phyloP scores from a whole-genome alignment of 1,140 invertebrate species.

The Nasonia longicornis region DNA sequence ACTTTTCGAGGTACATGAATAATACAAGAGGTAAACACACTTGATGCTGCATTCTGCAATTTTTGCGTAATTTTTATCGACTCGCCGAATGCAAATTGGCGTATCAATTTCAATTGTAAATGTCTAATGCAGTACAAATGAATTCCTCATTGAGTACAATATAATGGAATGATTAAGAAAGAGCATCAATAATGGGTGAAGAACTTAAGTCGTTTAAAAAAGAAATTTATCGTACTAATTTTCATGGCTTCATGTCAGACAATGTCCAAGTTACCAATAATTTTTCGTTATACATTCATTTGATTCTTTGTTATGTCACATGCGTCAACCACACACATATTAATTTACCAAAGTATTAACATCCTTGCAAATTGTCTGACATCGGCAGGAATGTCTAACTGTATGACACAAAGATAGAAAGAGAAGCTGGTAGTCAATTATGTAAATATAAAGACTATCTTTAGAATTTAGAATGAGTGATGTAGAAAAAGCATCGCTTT shows the following conservation, averaged over 20 bases:
- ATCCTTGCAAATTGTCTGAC: background rate
- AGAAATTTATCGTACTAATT: background rate
- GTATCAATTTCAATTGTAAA: background rate
- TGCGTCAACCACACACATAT: background rate
- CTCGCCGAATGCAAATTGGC: background rate
- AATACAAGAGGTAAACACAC: background rate
- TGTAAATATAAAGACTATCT: slow-evolving; percentile 55
- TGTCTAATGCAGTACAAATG: background rate
- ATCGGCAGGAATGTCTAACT: slow-evolving; percentile 2
- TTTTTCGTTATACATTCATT: background rate
- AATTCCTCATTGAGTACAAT: too few relatives aligned
- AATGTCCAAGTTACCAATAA: background rate
- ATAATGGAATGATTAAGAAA: background rate
- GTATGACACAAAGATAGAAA: slow-evolving; percentile 15
- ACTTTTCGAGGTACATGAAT: background rate
- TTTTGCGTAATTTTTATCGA: background rate
- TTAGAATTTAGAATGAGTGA: slow-evolving; percentile 4
- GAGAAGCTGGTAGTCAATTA: slow-evolving; percentile 56
- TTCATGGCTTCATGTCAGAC: background rate
- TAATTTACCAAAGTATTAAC: slow-evolving; percentile 16
- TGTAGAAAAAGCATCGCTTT: slow-evolving; percentile 14
- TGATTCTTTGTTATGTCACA: background rate
- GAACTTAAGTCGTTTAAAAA: background rate
- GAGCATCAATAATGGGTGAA: background rate
- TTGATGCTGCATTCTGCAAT: background rate